Conservation (phyloP, 2,797 vertebrate genomes). For the Rachycentron canadum region DNA sequence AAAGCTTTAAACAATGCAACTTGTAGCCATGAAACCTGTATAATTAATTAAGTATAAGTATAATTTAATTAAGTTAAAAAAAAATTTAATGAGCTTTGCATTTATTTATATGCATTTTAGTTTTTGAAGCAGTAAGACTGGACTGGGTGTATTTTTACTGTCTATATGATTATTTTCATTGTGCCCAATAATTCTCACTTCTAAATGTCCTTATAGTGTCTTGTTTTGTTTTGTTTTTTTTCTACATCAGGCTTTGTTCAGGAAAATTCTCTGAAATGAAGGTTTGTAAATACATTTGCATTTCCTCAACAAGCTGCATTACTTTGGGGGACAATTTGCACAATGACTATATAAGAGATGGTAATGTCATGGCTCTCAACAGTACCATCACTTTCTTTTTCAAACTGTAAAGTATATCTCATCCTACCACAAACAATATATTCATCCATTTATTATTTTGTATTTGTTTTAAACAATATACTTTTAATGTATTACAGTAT, state of each 20-base stretch:
- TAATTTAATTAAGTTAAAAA: too few relatives aligned
- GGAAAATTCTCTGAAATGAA: constrained; percentile 6
- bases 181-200: neutral
- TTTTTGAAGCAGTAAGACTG: too few relatives aligned
- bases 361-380: too few relatives aligned
- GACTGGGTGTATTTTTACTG: too few relatives aligned
- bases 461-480: neutral
- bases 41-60: too few relatives aligned
- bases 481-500: neutral
- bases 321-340: neutral
- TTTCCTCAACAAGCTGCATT: neutral
- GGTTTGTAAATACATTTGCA: neutral
- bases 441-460: neutral
- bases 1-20: neutral
- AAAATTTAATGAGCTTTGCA: too few relatives aligned
- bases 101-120: too few relatives aligned
- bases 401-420: neutral
- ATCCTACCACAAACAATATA: neutral
- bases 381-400: too few relatives aligned
- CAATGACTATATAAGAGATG: neutral
- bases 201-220: neutral
- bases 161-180: neutral
- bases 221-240: neutral
- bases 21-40: neutral
- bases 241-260: neutral